phyloP scores from a whole-genome alignment of 2,797 vertebrate species.

The Tinamus major region DNA sequence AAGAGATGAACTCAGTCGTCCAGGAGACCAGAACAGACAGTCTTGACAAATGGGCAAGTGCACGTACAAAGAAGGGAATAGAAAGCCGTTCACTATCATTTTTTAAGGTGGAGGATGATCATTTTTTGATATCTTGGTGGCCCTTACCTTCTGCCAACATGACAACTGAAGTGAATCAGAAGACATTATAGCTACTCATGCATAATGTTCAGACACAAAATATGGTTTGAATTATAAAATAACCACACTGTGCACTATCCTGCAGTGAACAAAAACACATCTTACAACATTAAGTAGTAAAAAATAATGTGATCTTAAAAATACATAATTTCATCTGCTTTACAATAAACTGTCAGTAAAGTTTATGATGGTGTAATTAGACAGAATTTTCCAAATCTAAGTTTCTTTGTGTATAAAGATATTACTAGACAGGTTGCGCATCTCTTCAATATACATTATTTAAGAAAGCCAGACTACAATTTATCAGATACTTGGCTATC shows the following conservation, averaged over 20 bases:
- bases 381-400: background rate
- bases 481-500: background rate
- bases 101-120: background rate
- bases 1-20: background rate
- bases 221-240: background rate
- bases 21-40: background rate
- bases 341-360: background rate
- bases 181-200: background rate
- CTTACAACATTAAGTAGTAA: background rate
- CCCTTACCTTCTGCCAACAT: background rate
- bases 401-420: background rate
- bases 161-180: background rate
- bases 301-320: background rate
- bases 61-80: background rate
- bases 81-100: background rate
- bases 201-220: background rate
- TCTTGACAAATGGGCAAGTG: rapidly evolving
- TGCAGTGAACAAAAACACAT: background rate
- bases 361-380: background rate
- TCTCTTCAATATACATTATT: background rate
- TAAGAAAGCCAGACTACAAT: background rate
- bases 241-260: background rate
- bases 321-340: background rate
- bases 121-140: background rate
- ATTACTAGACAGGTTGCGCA: background rate